Base-by-base conservation (phyloP, 2,797 vertebrate species). In the Diceros bicornis region DNA sequence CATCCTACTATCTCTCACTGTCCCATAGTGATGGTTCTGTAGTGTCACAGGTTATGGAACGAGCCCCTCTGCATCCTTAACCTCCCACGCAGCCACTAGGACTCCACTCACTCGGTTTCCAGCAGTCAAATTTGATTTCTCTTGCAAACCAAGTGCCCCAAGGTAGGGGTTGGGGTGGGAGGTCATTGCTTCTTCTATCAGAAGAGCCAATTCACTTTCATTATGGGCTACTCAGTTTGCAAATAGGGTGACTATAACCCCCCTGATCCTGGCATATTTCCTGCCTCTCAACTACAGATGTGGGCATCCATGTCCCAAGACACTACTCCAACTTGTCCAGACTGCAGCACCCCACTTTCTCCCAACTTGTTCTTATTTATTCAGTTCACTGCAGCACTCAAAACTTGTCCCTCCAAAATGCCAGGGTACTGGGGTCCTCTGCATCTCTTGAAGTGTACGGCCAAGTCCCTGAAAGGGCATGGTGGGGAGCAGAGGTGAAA, bases 91-190 rank as follows among this genome's bases (percentile, higher is more conserved):
- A 17, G 68, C 7, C 47, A 7, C 47, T 3, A 34, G 50, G 20
- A 41, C 59, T 87, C 52, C 0, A 2, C 37, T 74, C 18, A 18
- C n/a, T 44, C 1, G 13, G 44, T 71, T 66, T 68, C 74, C n/a
- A 34, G 29, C 27, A 59, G 47, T 72, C 9, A 93, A 88, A 59
- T 34, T 25, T 59, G 41, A 62, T 37, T 7, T 69, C 37, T 84
- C 77, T 83, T 83, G 64, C 66, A 71, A 77, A 72, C 27, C 29
- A 47, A 41, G 9, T 59, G 21, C 5, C 34, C 32, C 74, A 75
- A 81, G 32, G 32, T 12, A 62, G 6, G 8, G 0, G 17, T 6
- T 0, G 1, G 4, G 9, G 4, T 9, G 3, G 14, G 18, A 29
- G 23, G 12, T 55, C 64, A 29, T 7, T 27, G 11, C 2, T 37